Percentiles rank a stretch among this genome's conserved stretches.
phyloP scores from a whole-genome alignment of 1,140 invertebrate genomes.

The Hormaphis cornu region DNA sequence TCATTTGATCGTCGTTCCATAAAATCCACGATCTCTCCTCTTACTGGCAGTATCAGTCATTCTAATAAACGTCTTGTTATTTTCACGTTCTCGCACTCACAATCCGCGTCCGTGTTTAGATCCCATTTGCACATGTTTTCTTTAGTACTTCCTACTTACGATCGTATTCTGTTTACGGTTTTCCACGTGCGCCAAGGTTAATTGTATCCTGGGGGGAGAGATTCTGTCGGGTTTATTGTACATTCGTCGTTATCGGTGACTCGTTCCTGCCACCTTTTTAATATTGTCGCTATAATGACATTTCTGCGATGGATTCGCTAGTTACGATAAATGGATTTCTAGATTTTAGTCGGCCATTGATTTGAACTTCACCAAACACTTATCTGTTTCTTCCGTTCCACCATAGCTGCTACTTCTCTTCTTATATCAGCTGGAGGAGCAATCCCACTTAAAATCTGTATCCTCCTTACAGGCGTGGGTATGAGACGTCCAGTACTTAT shows the following conservation, averaged over 20 bases:
- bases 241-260: not conserved
- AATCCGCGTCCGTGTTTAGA: not conserved
- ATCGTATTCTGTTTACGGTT: not conserved
- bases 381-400: not conserved
- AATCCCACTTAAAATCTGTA: constrained; percentile 4
- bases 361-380: not conserved
- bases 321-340: not conserved
- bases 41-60: no score
- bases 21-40: no score
- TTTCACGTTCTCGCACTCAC: no score
- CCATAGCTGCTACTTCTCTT: not conserved
- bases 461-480: constrained; percentile 9
- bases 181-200: not conserved
- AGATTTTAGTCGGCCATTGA: not conserved
- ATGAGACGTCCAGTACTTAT: constrained; percentile 18
- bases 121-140: not conserved
- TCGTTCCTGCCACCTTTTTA: not conserved
- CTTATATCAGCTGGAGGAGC: constrained; percentile 7
- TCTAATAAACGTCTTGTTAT: no score
- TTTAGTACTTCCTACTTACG: not conserved
- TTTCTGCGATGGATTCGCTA: not conserved
- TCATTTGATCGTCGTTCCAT: no score
- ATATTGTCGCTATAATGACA: not conserved
- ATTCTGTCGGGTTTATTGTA: not conserved
- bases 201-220: not conserved